These are phyloP conservation scores for Lipotes vexillifer DNA, from an alignment of 2,113 vertebrate species.

Conservation along the genomic window DNA sequence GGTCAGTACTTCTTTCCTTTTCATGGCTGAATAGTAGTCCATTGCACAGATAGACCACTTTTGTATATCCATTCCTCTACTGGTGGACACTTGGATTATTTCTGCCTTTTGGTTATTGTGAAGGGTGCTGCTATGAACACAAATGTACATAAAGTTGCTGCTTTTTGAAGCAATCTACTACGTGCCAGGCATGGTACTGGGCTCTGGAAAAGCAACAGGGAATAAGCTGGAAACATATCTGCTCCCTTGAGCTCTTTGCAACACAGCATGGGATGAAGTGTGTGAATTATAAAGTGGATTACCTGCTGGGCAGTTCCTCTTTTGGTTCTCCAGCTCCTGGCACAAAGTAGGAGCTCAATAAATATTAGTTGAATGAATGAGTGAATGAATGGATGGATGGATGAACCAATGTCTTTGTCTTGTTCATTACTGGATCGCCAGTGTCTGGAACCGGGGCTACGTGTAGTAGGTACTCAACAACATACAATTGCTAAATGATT, in stretches of 20 bases:
- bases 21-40: not conserved
- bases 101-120: not conserved
- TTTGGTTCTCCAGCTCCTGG: not conserved
- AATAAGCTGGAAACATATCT: not conserved
- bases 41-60: accelerated
- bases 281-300: not conserved
- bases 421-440: not conserved
- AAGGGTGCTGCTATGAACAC: not conserved
- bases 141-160: accelerated
- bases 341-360: not conserved
- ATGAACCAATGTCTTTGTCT: not conserved
- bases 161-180: not conserved
- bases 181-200: not conserved
- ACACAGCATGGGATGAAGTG: accelerated
- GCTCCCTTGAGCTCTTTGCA: not conserved
- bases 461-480: not conserved
- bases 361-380: not conserved
- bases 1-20: not conserved
- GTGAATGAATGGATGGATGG: not conserved
- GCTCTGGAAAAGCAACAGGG: not conserved
- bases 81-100: not conserved
- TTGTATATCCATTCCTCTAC: not conserved
- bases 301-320: not conserved
- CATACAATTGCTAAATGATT: not conserved
- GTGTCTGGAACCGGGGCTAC: not conserved